These are phyloP conservation scores for Pristionchus arcanus DNA, from an alignment of 2,888 invertebrate species.

Conservation along the genomic window DNA sequence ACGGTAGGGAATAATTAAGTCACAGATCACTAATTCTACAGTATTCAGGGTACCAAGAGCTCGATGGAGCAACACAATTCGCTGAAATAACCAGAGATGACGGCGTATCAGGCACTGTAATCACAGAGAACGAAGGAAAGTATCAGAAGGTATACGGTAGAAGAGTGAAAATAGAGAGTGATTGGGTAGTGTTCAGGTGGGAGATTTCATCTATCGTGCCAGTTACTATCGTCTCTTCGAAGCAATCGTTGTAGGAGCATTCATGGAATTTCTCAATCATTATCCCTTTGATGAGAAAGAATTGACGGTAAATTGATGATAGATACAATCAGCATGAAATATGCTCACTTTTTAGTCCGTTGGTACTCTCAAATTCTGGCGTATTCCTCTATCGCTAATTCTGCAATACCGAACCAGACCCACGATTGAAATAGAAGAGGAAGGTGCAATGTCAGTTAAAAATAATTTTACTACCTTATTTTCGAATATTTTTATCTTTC, in stretches of 20 bases:
- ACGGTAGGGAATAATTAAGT: background rate
- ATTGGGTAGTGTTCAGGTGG: constrained; percentile 13
- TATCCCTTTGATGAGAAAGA: background rate
- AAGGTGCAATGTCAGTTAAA: constrained; percentile 20
- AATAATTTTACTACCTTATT: background rate
- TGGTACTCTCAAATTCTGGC: constrained; percentile 7
- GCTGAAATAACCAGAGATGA: constrained; percentile 39
- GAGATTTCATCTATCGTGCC: constrained; percentile 31
- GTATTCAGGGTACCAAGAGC: constrained; percentile 20
- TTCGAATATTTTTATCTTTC: background rate
- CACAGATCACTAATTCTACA: background rate
- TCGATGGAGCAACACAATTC: constrained; percentile 54
- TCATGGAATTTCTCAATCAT: background rate
- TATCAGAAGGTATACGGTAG: constrained; percentile 46
- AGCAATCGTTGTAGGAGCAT: constrained; percentile 34
- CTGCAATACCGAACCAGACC: background rate
- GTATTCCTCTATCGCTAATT: background rate
- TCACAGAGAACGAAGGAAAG: background rate
- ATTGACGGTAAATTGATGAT: background rate
- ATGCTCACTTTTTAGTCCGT: background rate
- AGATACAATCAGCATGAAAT: background rate
- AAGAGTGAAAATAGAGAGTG: background rate
- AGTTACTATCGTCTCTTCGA: constrained; percentile 35
- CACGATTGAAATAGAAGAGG: constrained; percentile 7
- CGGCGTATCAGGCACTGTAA: background rate